A percentile compares a stretch with the other conserved stretches of the same genome.
These are phyloP conservation scores for Nineta flava DNA, from an alignment of 2,888 invertebrate genomes.

Conservation along the genomic window DNA sequence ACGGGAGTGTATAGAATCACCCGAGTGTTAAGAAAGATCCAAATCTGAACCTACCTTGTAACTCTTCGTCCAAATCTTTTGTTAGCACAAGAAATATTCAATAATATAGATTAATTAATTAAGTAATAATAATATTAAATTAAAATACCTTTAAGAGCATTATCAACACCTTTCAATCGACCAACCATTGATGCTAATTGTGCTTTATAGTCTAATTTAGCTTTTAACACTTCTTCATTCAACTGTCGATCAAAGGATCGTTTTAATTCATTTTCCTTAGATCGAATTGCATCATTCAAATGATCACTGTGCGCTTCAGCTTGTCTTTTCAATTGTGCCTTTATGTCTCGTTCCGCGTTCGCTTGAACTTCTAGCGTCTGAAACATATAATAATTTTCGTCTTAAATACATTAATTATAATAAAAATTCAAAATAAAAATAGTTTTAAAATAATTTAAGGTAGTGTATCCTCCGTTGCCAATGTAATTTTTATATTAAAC, in stretches of 20 bases:
- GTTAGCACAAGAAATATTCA: not conserved
- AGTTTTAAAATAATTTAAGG: too few relatives aligned
- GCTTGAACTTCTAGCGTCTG: slow-evolving; percentile 24
- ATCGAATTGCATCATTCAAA: slow-evolving; percentile 48
- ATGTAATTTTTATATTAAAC: too few relatives aligned
- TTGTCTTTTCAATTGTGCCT: slow-evolving; percentile 67
- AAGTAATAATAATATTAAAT: not conserved
- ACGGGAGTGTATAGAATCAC: too few relatives aligned
- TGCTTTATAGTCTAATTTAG: slow-evolving; percentile 47
- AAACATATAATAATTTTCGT: too few relatives aligned
- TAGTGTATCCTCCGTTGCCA: too few relatives aligned
- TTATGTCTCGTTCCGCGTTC: slow-evolving; percentile 54
- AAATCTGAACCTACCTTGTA: slow-evolving; percentile 12
- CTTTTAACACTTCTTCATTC: slow-evolving; percentile 50
- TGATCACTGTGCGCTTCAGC: slow-evolving; percentile 76
- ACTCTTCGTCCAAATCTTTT: slow-evolving; percentile 10
- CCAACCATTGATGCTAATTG: slow-evolving; percentile 60
- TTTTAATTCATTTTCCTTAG: slow-evolving; percentile 33
- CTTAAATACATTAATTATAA: not conserved
- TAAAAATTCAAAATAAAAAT: not conserved
- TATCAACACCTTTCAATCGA: slow-evolving; percentile 59
- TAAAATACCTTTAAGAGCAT: slow-evolving; percentile 50
- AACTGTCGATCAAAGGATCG: slow-evolving; percentile 36
- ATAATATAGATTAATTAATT: not conserved
- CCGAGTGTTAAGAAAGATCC: too few relatives aligned